Evolutionary conservation across 2,797 vertebrate species (phyloP), one percentile per base, ranked within the genome.

Genomic region (Amazona ochrocephala): DNA sequence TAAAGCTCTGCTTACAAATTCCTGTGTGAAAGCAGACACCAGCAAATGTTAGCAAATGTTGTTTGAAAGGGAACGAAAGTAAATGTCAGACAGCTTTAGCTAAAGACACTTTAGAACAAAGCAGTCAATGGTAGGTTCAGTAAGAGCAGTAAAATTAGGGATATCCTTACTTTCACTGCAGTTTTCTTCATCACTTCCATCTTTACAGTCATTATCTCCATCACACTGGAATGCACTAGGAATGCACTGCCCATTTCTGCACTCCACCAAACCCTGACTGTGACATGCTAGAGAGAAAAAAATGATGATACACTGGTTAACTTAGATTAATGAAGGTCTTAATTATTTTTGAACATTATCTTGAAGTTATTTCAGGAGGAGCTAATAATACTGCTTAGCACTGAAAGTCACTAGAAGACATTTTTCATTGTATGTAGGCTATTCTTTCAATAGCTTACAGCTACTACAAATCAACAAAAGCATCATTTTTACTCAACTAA

Each of bases 161-260:
- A 77, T 76, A 96, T 90, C 87, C 95, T 98, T 97, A 97, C 97
- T 80, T 94, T 96, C 97, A 85, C 65, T 92, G 94, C 99, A 99
- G 92, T 98, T 98, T 90, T 98, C 98, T 91, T 99, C 99, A 20
- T 99, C 99, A 16, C 99, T 99, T 68, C 99, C 99, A 17, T 99
- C 99, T 84, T 98, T 99, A 90, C 99, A 99, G 98, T 99, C 99
- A 62, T 98, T 98, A 4, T 99, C 99, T 8, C 99, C 99, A 17
- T 99, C 99, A 50, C 99, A 99, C 39, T 96, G 98, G 94, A 99
- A 99, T 3, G 98, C 97, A 13, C 98, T 98, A 10, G 99, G 99
- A 71, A 99, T 97, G 44, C 99, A 99, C 95, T 99, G 99, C 15
- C 99, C 98, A 39, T 98, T 99, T 78, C 96, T 97, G 96, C 99